Percentiles rank a stretch among this genome's conserved stretches.
Conservation (phyloP, 2,797 vertebrate genomes). For the Trachops cirrhosus region DNA sequence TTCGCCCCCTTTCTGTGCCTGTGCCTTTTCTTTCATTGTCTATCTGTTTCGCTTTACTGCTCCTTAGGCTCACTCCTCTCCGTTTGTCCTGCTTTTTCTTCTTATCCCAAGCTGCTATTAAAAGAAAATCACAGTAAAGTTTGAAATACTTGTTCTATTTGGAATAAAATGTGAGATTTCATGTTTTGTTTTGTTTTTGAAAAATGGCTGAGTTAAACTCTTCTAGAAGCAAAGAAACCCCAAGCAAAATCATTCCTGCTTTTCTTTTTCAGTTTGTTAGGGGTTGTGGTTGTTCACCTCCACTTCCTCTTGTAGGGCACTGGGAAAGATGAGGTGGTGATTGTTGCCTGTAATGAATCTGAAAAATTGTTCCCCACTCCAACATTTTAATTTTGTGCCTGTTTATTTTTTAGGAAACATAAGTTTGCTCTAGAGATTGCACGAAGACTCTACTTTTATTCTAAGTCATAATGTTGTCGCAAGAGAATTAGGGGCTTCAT, state of each 20-base stretch:
- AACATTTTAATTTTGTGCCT: not conserved
- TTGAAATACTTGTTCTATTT: not conserved
- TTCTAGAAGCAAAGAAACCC: not conserved
- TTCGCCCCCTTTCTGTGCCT: too few relatives aligned
- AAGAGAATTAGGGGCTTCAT: not conserved
- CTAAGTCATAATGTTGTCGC: not conserved
- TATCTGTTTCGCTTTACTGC: not conserved
- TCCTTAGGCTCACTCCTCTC: not conserved
- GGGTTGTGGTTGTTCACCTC: not conserved
- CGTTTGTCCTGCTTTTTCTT: not conserved
- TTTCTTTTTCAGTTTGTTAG: not conserved
- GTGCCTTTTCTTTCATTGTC: not conserved
- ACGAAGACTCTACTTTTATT: not conserved
- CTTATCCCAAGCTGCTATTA: not conserved
- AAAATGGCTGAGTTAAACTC: not conserved
- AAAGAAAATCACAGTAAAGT: not conserved
- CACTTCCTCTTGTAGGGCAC: not conserved
- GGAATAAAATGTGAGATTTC: not conserved
- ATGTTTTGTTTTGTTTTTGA: conserved; percentile 1
- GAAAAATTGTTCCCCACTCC: not conserved
- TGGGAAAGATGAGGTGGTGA: not conserved
- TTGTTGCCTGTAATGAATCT: not conserved
- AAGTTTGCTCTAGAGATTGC: not conserved
- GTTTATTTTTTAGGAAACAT: not conserved
- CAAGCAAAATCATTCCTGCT: not conserved